Evolutionary conservation across 2,113 vertebrate genomes (phyloP).

Genomic region (Arenaria interpres): DNA sequence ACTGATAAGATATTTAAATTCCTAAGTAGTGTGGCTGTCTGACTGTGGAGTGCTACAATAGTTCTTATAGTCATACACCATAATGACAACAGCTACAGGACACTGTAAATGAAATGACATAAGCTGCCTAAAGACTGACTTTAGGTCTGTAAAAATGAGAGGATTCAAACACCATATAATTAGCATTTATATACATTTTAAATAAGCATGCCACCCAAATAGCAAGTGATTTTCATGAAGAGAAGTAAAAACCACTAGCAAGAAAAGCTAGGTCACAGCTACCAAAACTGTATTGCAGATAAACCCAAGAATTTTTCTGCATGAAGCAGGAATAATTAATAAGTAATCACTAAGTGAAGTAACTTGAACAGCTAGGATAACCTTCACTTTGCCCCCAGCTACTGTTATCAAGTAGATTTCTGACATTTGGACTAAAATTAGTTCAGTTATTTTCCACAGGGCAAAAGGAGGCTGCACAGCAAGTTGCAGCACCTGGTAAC

Average conservation of each 20-base stretch:
- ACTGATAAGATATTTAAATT: neutral
- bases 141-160: neutral
- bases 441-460: neutral
- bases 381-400: neutral
- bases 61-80: neutral
- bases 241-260: neutral
- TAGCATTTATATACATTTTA: neutral
- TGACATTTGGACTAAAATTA: neutral
- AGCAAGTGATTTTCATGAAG: neutral
- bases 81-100: neutral
- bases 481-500: neutral
- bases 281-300: neutral
- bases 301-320: neutral
- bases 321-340: neutral
- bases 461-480: accelerated
- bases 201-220: neutral
- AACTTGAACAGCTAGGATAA: neutral
- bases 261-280: neutral
- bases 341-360: neutral
- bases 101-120: neutral
- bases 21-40: neutral
- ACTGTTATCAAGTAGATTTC: neutral
- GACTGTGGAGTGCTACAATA: neutral
- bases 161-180: neutral
- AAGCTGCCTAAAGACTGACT: neutral